These are phyloP conservation scores for Amphiprion clarkii DNA, from an alignment of 2,797 vertebrate genomes.

Conservation along the genomic window DNA sequence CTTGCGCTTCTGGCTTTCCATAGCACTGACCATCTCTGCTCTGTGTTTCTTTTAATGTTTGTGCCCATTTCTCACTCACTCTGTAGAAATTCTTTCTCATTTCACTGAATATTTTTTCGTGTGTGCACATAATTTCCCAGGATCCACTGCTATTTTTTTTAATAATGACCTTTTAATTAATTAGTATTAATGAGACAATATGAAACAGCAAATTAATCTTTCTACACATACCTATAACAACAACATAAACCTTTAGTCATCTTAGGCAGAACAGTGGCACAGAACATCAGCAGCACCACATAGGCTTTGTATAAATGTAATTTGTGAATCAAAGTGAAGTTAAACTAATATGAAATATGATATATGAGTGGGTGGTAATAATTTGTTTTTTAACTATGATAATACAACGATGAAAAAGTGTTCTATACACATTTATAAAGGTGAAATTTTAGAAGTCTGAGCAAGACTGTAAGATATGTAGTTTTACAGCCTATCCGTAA, in stretches of 20 bases:
- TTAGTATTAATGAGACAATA: neutral
- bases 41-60: slow-evolving; percentile 67
- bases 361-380: neutral
- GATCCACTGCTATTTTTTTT: neutral
- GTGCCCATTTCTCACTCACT: slow-evolving; percentile 67
- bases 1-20: slow-evolving; percentile 62
- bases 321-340: neutral
- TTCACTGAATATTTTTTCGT: neutral
- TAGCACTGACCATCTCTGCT: slow-evolving; percentile 81
- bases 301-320: too few species aligned
- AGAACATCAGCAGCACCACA: neutral
- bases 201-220: neutral
- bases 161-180: neutral
- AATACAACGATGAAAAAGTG: neutral
- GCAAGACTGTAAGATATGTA: too few species aligned
- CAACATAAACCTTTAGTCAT: neutral
- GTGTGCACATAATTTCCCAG: neutral
- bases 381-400: neutral
- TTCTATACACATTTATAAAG: neutral
- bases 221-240: neutral
- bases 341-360: neutral
- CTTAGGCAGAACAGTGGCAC: neutral
- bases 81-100: slow-evolving; percentile 33
- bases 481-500: too few species aligned
- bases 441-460: too few species aligned